Evolutionary conservation across 2,888 invertebrate genomes (phyloP).

Genomic region (Cantharis lateralis): DNA sequence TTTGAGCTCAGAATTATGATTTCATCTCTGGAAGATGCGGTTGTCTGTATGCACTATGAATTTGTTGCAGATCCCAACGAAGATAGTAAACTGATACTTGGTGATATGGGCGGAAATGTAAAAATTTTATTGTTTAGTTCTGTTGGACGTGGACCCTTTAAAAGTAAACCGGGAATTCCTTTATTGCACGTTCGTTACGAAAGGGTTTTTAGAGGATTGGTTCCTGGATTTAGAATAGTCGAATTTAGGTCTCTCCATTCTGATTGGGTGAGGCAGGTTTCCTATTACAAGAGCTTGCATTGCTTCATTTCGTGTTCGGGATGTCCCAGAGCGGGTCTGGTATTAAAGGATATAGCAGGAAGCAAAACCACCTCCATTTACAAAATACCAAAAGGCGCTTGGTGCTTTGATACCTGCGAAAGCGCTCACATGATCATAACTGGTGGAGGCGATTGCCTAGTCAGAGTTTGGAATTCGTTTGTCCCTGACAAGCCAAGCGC

Average conservation of each 20-base stretch:
- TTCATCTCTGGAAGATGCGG: conserved; percentile 66
- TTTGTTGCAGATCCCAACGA: conserved; percentile 62
- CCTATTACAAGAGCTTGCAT: conserved; percentile 68
- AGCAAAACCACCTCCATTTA: conserved; percentile 64
- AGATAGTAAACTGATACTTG: conserved; percentile 69
- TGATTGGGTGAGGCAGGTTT: conserved; percentile 74
- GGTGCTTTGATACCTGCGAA: conserved; percentile 67
- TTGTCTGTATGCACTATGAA: conserved; percentile 64
- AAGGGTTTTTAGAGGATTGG: conserved; percentile 42
- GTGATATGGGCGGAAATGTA: conserved; percentile 76
- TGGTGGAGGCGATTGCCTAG: conserved; percentile 75
- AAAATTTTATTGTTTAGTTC: conserved; percentile 67
- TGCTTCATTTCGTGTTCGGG: conserved; percentile 66
- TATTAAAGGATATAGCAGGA: conserved; percentile 65
- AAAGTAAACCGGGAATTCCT: conserved; percentile 67
- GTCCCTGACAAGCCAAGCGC: conserved; percentile 69
- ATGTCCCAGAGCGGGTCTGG: conserved; percentile 58
- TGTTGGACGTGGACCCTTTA: conserved; percentile 70
- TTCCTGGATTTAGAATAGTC: conserved; percentile 46
- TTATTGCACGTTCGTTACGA: conserved; percentile 62
- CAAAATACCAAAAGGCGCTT: conserved; percentile 63
- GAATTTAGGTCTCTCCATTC: conserved; percentile 65
- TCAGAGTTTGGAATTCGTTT: conserved; percentile 80
- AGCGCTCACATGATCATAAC: conserved; percentile 65
- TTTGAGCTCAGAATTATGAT: conserved; percentile 75